Conservation (phyloP, 2,888 invertebrate species). For the Kryphioiulus occultus region DNA sequence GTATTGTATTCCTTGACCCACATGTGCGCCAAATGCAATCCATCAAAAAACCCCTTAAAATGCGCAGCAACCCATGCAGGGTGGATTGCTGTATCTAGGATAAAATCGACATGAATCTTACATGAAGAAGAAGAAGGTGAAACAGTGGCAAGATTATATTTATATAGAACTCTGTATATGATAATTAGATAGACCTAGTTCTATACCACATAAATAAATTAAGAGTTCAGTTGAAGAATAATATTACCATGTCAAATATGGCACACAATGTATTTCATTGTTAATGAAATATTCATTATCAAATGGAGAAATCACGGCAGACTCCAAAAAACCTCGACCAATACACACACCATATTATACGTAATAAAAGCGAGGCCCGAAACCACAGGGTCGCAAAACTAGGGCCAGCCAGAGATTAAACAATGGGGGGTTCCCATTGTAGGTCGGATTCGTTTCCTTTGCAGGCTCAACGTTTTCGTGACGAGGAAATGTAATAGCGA, state of each 20-base stretch:
- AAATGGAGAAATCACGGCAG: conserved; percentile 3
- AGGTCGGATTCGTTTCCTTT: conserved; percentile 45
- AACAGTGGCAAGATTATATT: conserved; percentile 31
- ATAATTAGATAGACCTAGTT: conserved; percentile 28
- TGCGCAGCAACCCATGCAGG: conserved; percentile 17
- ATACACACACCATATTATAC: conserved; percentile 26
- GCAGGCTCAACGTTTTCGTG: conserved; percentile 14
- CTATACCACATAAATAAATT: conserved; percentile 35
- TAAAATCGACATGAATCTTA: conserved; percentile 26
- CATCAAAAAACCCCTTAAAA: conserved; percentile 27
- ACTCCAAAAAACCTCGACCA: conserved; percentile 9
- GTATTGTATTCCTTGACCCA: conserved; percentile 25
- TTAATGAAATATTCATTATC: conserved; percentile 35
- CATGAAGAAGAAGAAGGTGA: conserved; percentile 30
- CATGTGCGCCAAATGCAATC: conserved; percentile 30
- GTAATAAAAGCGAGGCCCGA: conserved; percentile 35
- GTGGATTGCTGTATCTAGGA: conserved; percentile 28
- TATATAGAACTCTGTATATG: conserved; percentile 26
- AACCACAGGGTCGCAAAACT: conserved; percentile 31
- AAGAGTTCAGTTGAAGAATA: conserved; percentile 22
- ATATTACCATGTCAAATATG: conserved; percentile 26
- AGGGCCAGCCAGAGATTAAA: conserved; percentile 39
- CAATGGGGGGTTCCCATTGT: conserved; percentile 37
- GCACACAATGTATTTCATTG: conserved; percentile 20
- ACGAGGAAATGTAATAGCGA: conserved; percentile 43